Evolutionary conservation across 1,140 invertebrate species (phyloP).

Genomic region (Penaeus vannamei): DNA sequence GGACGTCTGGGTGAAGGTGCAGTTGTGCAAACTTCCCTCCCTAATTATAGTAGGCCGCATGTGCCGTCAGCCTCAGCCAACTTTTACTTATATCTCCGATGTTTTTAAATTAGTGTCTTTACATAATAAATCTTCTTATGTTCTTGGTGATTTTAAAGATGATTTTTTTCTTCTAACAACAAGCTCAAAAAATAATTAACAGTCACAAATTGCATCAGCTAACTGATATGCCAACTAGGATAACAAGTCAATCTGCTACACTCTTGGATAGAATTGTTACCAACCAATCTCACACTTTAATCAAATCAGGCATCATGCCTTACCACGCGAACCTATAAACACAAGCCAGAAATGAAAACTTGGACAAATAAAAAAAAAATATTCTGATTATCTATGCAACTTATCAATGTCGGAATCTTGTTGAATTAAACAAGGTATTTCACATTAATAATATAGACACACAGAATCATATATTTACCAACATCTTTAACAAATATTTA

Average conservation of each 20-base stretch:
- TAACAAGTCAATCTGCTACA: not conserved
- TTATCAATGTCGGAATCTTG: too few relatives aligned
- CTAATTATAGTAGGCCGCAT: conserved; percentile 2
- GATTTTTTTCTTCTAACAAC: too few relatives aligned
- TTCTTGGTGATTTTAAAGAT: too few relatives aligned
- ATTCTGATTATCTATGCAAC: not conserved
- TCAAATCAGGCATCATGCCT: not conserved
- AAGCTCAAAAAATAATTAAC: conserved; percentile 16
- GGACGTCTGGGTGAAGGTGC: conserved; percentile 21
- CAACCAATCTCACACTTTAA: not conserved
- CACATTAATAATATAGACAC: not conserved
- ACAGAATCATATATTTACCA: not conserved
- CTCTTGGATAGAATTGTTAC: not conserved
- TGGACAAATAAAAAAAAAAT: not conserved
- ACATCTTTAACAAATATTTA: conserved; percentile 6
- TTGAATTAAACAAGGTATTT: too few relatives aligned
- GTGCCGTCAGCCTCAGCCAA: too few relatives aligned
- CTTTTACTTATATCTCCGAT: too few relatives aligned
- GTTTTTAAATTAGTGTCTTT: too few relatives aligned
- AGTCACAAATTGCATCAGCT: not conserved
- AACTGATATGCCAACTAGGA: conserved; percentile 5
- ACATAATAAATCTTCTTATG: too few relatives aligned
- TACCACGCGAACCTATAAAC: not conserved
- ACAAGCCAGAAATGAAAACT: not conserved
- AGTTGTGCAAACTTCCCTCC: not conserved